Evolutionary conservation across 2,888 invertebrate genomes (phyloP), one percentile per base, ranked within the genome.

Genomic region (Cactoblastis cactorum): DNA sequence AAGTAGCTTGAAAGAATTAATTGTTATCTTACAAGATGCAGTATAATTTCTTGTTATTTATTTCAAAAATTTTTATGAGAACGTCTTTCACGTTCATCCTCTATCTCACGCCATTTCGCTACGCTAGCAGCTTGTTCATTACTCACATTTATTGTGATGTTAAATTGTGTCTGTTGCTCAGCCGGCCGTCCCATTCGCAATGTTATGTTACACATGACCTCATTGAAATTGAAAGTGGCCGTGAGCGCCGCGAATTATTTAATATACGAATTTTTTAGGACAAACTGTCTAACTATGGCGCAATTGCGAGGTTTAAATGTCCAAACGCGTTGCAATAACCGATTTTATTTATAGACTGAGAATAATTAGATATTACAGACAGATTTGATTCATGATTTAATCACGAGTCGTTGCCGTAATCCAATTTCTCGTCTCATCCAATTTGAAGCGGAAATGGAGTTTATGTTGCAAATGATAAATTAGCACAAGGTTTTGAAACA

Each of bases 221-320:
- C 49, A 49, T 33, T 49, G 49, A 49, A 49, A 49, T 49, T 32
- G 41, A 49, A 49, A 49, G 49, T 41, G 33, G 34, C 41, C 49
- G 17, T 49, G 32, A 41, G 49, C 39, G 22, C 24, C 14, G 49
- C 12, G 33, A 49, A 48, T 49, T 49, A 49, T 49, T 39, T 41
- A 41, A 49, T 39, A 41, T 19, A 19, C 32, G n/a, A 32, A 12
- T 19, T 46, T 46, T 43, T 46, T 46, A 46, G 34, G 22, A 35
- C 46, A 15, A 22, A 14, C 22, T 22, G 28, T 17, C 17, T 28
- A 17, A n/a, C 14, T 28, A 28, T 46, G 46, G 19, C 38, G 38
- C n/a, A 48, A 37, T 28, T 15, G n/a, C 3, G 22, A 18, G 35
- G 4, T 32, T 45, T 17, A 45, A 45, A 47, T 37, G 47, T 37